Conservation (phyloP, 2,797 vertebrate genomes). For the Kryptopterus vitreolus region DNA sequence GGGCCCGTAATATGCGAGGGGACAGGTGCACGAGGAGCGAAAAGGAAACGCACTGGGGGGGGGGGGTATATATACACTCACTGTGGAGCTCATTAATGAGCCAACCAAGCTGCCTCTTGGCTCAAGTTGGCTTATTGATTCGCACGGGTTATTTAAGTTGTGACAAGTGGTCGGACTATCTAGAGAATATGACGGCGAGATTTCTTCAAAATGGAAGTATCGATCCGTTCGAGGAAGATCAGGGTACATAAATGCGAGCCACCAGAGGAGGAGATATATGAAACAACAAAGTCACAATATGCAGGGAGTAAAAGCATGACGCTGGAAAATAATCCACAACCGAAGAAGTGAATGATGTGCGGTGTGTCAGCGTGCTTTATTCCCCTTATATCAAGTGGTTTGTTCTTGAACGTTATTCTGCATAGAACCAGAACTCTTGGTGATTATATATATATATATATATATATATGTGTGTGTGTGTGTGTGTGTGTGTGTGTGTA, state of each 20-base stretch:
- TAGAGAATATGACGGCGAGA: conserved; percentile 68
- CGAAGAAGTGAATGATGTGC: not conserved
- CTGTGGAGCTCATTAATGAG: conserved; percentile 69
- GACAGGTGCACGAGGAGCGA: conserved; percentile 45
- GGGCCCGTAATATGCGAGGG: conserved; percentile 51
- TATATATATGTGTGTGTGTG: not conserved
- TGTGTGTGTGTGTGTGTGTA: no score
- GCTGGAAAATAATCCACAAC: not conserved
- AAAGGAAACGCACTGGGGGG: no score
- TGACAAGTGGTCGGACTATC: conserved; percentile 67
- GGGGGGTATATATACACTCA: conserved; percentile 58
- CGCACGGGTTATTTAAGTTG: conserved; percentile 73
- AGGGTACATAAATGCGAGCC: conserved; percentile 64
- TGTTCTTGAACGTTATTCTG: no score
- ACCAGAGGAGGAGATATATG: conserved; percentile 38
- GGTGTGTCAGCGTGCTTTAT: not conserved
- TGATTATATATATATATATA: not conserved
- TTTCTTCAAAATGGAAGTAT: conserved; percentile 75
- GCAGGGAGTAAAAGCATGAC: not conserved
- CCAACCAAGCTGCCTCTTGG: conserved; percentile 63
- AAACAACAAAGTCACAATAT: conserved; percentile 4
- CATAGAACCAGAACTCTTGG: not conserved
- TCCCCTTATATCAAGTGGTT: not conserved
- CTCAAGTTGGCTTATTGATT: conserved; percentile 76
- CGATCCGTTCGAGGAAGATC: conserved; percentile 66